Evolutionary conservation across 2,113 vertebrate species (phyloP).

Genomic region (Hemiprocne comata): DNA sequence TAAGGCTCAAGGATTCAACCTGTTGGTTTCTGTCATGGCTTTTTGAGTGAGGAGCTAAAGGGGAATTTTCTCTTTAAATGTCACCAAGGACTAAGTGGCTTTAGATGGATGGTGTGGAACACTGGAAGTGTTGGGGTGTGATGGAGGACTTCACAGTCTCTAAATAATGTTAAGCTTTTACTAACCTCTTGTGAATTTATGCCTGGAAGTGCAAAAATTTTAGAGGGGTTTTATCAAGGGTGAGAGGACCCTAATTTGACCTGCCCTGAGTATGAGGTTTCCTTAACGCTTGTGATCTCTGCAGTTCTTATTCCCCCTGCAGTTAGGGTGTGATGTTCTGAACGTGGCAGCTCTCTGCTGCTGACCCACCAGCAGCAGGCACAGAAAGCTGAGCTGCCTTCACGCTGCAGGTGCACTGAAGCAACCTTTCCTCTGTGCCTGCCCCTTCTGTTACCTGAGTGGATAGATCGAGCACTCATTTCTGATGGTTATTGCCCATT

Average conservation of each 20-base stretch:
- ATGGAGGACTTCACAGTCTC: background rate
- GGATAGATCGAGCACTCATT: fast-evolving
- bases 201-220: background rate
- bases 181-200: conserved; percentile 16
- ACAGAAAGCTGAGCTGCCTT: background rate
- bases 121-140: background rate
- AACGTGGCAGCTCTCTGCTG: background rate
- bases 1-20: background rate
- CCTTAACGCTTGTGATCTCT: background rate
- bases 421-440: background rate
- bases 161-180: background rate
- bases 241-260: background rate
- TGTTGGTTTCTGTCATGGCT: background rate
- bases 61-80: background rate
- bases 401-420: background rate
- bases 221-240: background rate
- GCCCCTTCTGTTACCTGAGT: background rate
- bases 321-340: background rate
- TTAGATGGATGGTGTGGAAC: background rate
- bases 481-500: background rate
- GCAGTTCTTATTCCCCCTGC: background rate
- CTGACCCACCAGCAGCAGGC: background rate
- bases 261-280: background rate
- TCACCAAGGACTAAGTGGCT: background rate
- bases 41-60: background rate